Percentiles rank a stretch among this genome's conserved stretches.
phyloP scores from a whole-genome alignment of 2,888 invertebrate species.

The Ptilodon capucinus region DNA sequence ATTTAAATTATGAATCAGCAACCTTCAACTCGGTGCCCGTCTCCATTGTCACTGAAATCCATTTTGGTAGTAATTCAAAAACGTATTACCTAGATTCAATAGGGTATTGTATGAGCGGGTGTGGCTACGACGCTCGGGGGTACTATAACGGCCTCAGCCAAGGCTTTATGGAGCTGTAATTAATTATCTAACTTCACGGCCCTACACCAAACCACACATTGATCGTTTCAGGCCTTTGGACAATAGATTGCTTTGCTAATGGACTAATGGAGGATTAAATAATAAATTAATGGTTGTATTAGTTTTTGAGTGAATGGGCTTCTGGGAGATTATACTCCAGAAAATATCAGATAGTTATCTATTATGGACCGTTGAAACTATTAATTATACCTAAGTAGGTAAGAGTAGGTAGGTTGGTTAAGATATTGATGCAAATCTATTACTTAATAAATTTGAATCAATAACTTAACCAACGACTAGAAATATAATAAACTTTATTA shows the following conservation, averaged over 20 bases:
- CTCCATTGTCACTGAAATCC: slow-evolving; percentile 31
- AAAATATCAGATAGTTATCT: too few relatives aligned
- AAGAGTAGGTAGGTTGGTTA: too few relatives aligned
- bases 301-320: neutral
- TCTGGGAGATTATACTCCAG: too few relatives aligned
- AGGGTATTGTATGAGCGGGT: slow-evolving; percentile 47
- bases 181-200: slow-evolving; percentile 66
- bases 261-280: slow-evolving; percentile 28
- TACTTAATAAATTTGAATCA: too few relatives aligned
- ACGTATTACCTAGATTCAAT: slow-evolving; percentile 60
- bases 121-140: slow-evolving; percentile 59
- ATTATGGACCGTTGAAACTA: too few relatives aligned
- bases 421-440: too few relatives aligned
- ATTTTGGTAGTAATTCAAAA: slow-evolving; percentile 53
- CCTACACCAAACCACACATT: slow-evolving; percentile 42
- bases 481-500: too few relatives aligned
- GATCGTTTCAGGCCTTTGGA: slow-evolving; percentile 50
- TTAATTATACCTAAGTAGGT: too few relatives aligned
- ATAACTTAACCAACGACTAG: too few relatives aligned
- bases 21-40: slow-evolving; percentile 27
- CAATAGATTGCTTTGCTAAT: slow-evolving; percentile 35
- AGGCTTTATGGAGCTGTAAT: slow-evolving; percentile 60
- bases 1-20: neutral
- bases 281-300: slow-evolving; percentile 23
- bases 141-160: slow-evolving; percentile 51